Evolutionary conservation across 2,113 vertebrate species (phyloP).

Genomic region (Hippocampus comes): DNA sequence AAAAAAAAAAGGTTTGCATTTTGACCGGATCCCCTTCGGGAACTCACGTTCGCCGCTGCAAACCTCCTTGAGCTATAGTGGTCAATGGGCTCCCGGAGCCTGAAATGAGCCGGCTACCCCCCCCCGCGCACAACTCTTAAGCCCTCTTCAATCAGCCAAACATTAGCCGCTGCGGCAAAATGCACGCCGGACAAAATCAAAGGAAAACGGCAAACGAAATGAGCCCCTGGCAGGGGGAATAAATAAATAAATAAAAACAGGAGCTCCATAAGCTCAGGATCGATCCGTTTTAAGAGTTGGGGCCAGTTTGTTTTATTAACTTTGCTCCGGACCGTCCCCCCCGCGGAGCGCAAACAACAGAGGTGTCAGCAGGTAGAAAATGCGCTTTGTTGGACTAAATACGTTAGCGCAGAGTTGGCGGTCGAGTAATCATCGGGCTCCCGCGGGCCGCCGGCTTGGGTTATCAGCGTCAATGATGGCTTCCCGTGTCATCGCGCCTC

Average conservation of each 20-base stretch:
- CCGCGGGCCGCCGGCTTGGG: conserved; percentile 31
- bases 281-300: conserved; percentile 51
- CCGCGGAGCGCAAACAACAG: conserved; percentile 56
- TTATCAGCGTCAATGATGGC: conserved; percentile 57
- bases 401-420: conserved; percentile 44
- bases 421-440: conserved; percentile 45
- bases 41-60: neutral
- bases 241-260: neutral
- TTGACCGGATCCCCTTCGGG: neutral
- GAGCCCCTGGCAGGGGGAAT: conserved; percentile 31
- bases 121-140: conserved; percentile 36
- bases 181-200: conserved; percentile 54
- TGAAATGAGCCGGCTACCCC: conserved; percentile 39
- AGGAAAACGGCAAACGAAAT: conserved; percentile 50
- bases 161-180: conserved; percentile 57
- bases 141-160: conserved; percentile 46
- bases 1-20: neutral
- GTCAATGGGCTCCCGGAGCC: conserved; percentile 35
- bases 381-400: conserved; percentile 62
- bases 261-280: conserved; percentile 51
- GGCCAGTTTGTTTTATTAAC: conserved; percentile 61
- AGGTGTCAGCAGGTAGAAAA: conserved; percentile 66
- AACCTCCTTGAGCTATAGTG: conserved; percentile 22
- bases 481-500: conserved; percentile 15
- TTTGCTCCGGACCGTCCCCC: conserved; percentile 54